These are phyloP conservation scores for Lepidocolaptes lacrymiger DNA, from an alignment of 2,797 vertebrate species.

Conservation along the genomic window DNA sequence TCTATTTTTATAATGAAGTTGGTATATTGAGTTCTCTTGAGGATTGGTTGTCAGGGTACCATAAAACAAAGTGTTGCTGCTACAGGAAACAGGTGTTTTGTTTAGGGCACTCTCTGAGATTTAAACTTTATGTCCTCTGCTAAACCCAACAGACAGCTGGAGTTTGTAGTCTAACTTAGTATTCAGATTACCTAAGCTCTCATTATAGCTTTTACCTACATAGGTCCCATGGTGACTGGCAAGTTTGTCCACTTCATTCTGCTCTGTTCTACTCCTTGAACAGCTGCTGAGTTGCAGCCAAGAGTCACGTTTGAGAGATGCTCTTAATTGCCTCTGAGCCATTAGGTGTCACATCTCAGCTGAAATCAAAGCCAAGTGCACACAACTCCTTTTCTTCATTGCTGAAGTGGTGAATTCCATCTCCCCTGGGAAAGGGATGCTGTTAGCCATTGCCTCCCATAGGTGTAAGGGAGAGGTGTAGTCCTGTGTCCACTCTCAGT, in stretches of 20 bases:
- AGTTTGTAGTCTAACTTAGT: background rate
- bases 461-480: background rate
- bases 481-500: accelerated
- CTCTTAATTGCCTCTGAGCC: constrained; percentile 54
- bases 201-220: background rate
- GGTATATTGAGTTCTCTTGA: background rate
- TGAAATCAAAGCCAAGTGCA: background rate
- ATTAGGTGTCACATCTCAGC: background rate
- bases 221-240: background rate
- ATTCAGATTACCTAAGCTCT: background rate
- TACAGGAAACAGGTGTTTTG: background rate
- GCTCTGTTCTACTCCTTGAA: constrained; percentile 10
- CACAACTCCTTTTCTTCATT: background rate
- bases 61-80: background rate
- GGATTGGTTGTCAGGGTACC: background rate
- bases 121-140: background rate
- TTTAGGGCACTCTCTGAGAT: background rate
- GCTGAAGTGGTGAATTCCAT: background rate
- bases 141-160: background rate
- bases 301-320: constrained; percentile 28
- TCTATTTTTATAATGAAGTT: background rate
- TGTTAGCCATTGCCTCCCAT: background rate
- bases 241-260: constrained; percentile 53
- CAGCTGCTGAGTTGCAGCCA: constrained; percentile 37
- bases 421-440: background rate